Evolutionary conservation across 2,888 invertebrate genomes (phyloP).

Genomic region (Rhogogaster chlorosoma): DNA sequence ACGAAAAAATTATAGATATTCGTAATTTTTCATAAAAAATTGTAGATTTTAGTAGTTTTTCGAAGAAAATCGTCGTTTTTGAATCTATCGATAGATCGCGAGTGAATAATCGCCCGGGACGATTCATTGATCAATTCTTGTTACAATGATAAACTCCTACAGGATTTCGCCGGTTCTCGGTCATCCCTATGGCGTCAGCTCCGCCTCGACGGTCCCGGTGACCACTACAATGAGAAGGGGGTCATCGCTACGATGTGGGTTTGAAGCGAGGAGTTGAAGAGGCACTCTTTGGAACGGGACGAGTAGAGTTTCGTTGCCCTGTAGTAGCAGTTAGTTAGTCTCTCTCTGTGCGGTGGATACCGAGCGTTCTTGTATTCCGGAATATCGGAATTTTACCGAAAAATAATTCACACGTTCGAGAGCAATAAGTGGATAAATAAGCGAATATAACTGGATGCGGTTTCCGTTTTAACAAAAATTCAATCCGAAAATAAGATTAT

Average conservation of each 20-base stretch:
- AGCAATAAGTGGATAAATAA: not conserved
- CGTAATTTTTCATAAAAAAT: no score
- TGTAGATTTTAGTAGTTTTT: no score
- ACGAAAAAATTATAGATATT: no score
- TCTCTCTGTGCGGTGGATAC: not conserved
- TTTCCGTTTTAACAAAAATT: not conserved
- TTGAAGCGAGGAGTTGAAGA: not conserved
- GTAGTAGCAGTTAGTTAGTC: not conserved
- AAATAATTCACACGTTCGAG: not conserved
- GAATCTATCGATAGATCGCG: not conserved
- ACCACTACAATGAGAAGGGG: constrained; percentile 61
- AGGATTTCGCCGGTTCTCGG: constrained; percentile 5
- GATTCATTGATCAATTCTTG: not conserved
- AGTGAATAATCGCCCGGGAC: not conserved
- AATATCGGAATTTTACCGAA: not conserved
- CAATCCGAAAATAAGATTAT: not conserved
- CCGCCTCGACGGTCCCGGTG: not conserved
- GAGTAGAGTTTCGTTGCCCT: not conserved
- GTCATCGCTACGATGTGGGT: constrained; percentile 58
- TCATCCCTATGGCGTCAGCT: not conserved
- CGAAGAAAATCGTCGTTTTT: no score
- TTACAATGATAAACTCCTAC: not conserved
- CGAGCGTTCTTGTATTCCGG: not conserved
- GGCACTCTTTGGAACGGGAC: not conserved
- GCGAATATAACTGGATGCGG: not conserved